Evolutionary conservation across 2,888 invertebrate species (phyloP), one percentile per base, ranked within the genome.

Genomic region (Camptogramma bilineatum): DNA sequence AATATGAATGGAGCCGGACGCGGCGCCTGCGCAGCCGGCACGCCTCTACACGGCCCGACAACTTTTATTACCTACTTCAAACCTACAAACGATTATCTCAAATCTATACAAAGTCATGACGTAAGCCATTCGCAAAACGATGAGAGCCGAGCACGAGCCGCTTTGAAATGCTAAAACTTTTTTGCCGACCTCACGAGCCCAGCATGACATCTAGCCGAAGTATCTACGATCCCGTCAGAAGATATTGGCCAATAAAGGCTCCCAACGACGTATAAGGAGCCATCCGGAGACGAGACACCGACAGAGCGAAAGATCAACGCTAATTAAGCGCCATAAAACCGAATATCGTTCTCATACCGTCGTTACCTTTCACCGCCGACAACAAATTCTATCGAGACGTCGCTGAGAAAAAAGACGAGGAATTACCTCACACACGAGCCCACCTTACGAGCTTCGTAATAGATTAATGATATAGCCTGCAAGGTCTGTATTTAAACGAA

Each of bases 391-490:
- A 83, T 80, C 76, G 76, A 75, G 76, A 76, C 75, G 75, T 55
- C 60, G 64, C 51, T 57, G 82, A 81, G 84, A 86, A 86, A 88
- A 87, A 84, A 77, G 78, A 82, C 52, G 53, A 62, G 81, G 75
- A 83, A 82, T 83, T 75, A 81, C 80, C 80, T 79, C 83, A 84
- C 82, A 83, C 85, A 82, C 83, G 82, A 85, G 85, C 83, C 83
- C 83, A 83, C 81, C 83, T 77, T 83, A 83, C 83, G 82, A 79
- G 77, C 78, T 65, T 75, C 77, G 86, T 91, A 91, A 92, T 92
- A 92, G 91, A 91, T 92, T 91, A 92, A 92, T 91, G 91, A 91
- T 91, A 90, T 84, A 83, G 89, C 84, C 83, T 84, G 84, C 80
- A 79, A 85, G 83, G 82, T 84, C 85, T 86, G 88, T 84, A 80